Conservation (phyloP, 2,888 invertebrate genomes). For the Phasia obesa region DNA sequence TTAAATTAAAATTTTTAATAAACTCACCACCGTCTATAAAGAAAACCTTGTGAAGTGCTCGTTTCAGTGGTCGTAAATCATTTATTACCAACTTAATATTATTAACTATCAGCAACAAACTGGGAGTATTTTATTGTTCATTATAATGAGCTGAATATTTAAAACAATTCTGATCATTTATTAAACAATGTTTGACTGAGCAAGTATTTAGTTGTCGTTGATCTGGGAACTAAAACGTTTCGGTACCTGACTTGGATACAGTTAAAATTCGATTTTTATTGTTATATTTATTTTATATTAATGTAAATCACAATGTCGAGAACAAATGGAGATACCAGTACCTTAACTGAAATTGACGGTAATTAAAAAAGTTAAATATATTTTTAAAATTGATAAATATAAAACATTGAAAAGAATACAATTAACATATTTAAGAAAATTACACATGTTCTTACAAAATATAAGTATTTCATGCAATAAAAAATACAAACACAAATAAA, state of each 20-base stretch:
- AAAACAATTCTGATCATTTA: conserved; percentile 10
- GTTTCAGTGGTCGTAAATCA: conserved; percentile 3
- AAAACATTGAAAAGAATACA: too few species aligned
- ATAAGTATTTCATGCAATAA: not conserved
- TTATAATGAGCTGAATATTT: conserved; percentile 26
- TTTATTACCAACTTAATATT: not conserved
- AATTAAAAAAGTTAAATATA: conserved; percentile 44
- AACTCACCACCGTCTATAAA: not conserved
- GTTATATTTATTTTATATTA: not conserved
- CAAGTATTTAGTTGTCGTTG: conserved; percentile 42
- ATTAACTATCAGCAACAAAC: not conserved
- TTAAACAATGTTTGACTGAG: conserved; percentile 22
- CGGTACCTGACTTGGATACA: not conserved
- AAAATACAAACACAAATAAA: not conserved
- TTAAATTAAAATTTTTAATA: not conserved
- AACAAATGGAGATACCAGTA: conserved; percentile 32
- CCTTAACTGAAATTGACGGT: conserved; percentile 62
- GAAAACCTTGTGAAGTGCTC: not conserved
- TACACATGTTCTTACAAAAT: not conserved
- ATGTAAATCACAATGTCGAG: conserved; percentile 46
- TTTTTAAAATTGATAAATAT: too few species aligned
- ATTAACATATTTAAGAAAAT: not conserved
- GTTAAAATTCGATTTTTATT: not conserved
- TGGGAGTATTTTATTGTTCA: not conserved
- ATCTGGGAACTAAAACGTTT: conserved; percentile 44